Percentiles rank a stretch among this genome's conserved stretches.
Evolutionary conservation across 1,140 invertebrate species (phyloP).

Genomic region (Lasioglossum baleicum): DNA sequence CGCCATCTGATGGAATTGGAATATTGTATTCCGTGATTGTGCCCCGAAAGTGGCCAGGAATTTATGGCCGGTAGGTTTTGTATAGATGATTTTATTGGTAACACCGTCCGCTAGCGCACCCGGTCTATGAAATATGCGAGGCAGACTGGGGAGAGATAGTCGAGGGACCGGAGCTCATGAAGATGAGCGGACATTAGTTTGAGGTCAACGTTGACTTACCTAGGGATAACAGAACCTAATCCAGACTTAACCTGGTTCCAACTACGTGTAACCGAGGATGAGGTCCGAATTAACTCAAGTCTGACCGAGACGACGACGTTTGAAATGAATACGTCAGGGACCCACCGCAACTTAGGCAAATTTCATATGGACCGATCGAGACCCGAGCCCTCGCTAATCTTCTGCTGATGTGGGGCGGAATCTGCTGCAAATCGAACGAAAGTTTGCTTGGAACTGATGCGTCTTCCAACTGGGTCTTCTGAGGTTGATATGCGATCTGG

Average conservation of each 20-base stretch:
- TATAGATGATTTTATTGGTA: neutral
- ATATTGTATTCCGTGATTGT: constrained; percentile 5
- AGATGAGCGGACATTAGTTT: neutral
- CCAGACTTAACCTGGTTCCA: neutral
- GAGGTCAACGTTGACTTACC: neutral
- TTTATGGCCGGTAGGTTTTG: neutral
- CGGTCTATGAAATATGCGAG: neutral
- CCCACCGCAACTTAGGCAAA: neutral
- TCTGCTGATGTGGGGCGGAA: no score
- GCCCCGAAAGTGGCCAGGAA: neutral
- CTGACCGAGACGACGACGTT: neutral
- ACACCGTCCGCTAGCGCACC: neutral
- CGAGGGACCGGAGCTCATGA: neutral
- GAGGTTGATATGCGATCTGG: no score
- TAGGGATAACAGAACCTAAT: neutral
- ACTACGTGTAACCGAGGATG: neutral
- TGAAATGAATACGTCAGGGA: neutral
- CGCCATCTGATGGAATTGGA: constrained; percentile 7
- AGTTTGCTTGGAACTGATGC: no score
- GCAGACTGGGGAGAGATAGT: neutral
- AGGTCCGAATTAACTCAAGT: neutral
- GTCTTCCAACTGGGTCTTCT: no score
- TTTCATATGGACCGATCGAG: neutral
- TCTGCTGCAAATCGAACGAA: no score
- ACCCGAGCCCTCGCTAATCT: neutral